Base-by-base conservation (phyloP, 1,140 invertebrate species). In the Zaprionus tsacasi region DNA sequence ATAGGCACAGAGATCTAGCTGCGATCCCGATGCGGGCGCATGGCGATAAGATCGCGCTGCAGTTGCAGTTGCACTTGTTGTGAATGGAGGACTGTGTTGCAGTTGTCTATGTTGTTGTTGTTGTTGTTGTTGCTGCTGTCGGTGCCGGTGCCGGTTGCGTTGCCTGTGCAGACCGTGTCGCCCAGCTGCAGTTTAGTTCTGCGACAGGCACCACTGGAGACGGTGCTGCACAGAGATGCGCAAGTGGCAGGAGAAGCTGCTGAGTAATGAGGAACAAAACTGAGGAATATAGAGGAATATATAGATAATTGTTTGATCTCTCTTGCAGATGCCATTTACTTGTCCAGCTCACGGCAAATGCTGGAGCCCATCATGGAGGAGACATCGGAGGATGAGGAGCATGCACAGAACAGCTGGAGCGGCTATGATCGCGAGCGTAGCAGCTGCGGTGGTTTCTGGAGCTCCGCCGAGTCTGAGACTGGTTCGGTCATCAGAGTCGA, bases 321-420 rank as follows among this genome's bases (percentile, higher is more conserved):
- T 21, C 21, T 21, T 21, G 27, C 59, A 92, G 91, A 92, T 90
- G 91, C 72, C 50, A 81, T 81, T 55, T 92, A 79, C 63, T 66
- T 92, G 59, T 92, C 91, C 58, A 91, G 56, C 33, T 92, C 92
- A 12, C 76, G 92, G 1, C 92, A 88, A 79, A 87, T 92, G 68
- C 90, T 96, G 81, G 95, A 96, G 82, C 96, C 95, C 0, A 96
- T 96, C 72, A 91, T 95, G 58, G 95, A 96, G 83, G 95, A 96
- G 82, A 96, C 95, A 0, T 96, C 95, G 25, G 95, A 96, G 71
- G 95, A 96, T 92, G 93, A 93, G 95, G 80, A 94, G 94, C 70
- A 95, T 93, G 76, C 95, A 11, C 85, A 78, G 11, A 64, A 79
- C 61, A 80, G 80, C 30, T 91, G 83, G 86, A 79, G 69, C 17